Conservation (phyloP, 1,140 invertebrate species). For the Trichoplusia ni region DNA sequence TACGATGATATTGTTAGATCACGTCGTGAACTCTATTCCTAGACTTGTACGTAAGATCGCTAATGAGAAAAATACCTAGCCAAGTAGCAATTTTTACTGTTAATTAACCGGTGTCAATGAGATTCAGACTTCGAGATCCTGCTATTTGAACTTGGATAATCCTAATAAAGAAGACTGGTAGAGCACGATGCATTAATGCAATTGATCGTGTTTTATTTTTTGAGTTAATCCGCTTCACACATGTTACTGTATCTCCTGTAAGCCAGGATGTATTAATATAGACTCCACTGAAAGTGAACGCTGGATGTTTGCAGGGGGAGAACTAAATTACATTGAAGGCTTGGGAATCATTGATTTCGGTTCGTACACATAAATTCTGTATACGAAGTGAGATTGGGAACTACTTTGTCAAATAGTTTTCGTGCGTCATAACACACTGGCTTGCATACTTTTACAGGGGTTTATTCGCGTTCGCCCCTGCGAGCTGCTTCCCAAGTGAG, state of each 20-base stretch:
- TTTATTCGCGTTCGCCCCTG: slow-evolving; percentile 2
- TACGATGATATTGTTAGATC: slow-evolving; percentile 22
- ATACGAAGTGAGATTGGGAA: neutral
- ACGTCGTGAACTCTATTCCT: slow-evolving; percentile 9
- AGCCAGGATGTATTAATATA: slow-evolving; percentile 24
- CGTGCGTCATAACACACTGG: neutral
- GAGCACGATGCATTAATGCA: too few species aligned
- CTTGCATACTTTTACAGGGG: neutral
- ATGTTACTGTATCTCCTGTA: slow-evolving; percentile 7
- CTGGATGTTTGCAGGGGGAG: slow-evolving; percentile 5
- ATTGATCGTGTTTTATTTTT: slow-evolving; percentile 10
- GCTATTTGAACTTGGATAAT: too few species aligned
- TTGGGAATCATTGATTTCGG: slow-evolving; percentile 1
- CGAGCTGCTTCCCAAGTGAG: slow-evolving; percentile 18
- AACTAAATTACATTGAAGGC: slow-evolving; percentile 5
- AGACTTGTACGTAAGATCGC: neutral
- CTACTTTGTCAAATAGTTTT: neutral
- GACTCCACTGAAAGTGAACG: slow-evolving; percentile 8
- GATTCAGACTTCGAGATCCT: too few species aligned
- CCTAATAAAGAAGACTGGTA: too few species aligned
- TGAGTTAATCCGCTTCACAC: neutral
- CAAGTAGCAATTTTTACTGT: too few species aligned
- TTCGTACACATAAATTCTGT: neutral
- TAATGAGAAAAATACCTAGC: too few species aligned
- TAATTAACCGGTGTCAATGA: too few species aligned